Percentiles rank a stretch among this genome's conserved stretches.
phyloP scores from a whole-genome alignment of 2,888 invertebrate species.

The Apodemia duryi region DNA sequence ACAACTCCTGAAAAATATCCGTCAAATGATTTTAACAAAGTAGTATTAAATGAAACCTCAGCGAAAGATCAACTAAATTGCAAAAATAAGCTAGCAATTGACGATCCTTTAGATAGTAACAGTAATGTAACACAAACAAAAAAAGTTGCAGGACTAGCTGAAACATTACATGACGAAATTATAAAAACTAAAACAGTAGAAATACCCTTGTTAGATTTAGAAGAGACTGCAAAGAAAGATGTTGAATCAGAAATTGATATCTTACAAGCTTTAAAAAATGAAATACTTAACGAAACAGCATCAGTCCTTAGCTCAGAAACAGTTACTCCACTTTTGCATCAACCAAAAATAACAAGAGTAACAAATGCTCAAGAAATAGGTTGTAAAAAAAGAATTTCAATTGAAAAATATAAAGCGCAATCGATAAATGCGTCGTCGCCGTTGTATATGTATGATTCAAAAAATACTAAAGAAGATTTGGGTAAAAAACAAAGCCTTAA shows the following conservation, averaged over 20 bases:
- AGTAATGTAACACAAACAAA: neutral
- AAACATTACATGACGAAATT: neutral
- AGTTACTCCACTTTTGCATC: constrained; percentile 58
- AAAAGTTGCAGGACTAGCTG: neutral
- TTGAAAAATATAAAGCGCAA: constrained; percentile 71
- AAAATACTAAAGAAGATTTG: constrained; percentile 41
- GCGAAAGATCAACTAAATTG: no score
- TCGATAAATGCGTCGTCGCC: constrained; percentile 34
- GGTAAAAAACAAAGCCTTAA: constrained; percentile 60
- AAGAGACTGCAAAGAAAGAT: constrained; percentile 42
- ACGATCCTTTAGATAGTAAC: no score
- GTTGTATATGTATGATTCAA: constrained; percentile 34
- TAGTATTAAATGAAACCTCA: no score
- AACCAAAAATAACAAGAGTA: constrained; percentile 68
- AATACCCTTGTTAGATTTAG: constrained; percentile 50
- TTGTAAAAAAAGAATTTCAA: constrained; percentile 66
- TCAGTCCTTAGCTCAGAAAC: constrained; percentile 44
- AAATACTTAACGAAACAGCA: constrained; percentile 61
- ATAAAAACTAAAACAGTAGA: constrained; percentile 33
- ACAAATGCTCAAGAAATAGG: constrained; percentile 50
- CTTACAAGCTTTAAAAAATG: constrained; percentile 68
- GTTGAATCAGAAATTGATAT: constrained; percentile 68
- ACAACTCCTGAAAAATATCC: no score
- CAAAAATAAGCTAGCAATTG: no score
- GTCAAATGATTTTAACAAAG: no score